Evolutionary conservation across 2,113 vertebrate genomes (phyloP).

Genomic region (Callipepla californica): DNA sequence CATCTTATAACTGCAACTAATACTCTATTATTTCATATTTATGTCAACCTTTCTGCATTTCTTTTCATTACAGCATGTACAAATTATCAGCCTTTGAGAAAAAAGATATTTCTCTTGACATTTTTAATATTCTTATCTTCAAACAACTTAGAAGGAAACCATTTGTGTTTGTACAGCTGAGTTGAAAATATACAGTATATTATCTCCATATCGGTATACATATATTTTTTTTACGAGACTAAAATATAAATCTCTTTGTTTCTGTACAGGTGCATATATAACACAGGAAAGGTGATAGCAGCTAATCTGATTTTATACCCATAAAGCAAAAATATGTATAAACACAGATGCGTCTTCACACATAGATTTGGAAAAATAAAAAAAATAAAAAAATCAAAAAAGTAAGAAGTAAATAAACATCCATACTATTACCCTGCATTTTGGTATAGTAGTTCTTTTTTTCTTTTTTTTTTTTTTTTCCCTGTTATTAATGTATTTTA

Average conservation of each 20-base stretch:
- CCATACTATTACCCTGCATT: background rate
- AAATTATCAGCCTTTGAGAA: background rate
- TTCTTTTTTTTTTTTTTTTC: background rate
- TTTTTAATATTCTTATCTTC: background rate
- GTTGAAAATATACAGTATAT: background rate
- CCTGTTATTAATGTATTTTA: background rate
- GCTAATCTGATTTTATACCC: background rate
- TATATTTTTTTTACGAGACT: background rate
- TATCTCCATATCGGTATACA: background rate
- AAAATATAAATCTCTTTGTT: background rate
- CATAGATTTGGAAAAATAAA: background rate
- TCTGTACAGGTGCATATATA: background rate
- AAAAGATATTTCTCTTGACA: background rate
- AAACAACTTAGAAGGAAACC: background rate
- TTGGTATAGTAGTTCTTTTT: background rate
- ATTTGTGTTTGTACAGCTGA: background rate
- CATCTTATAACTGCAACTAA: slow-evolving; percentile 16
- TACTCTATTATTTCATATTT: background rate
- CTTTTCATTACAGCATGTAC: background rate
- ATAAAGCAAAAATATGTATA: background rate
- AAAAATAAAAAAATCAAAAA: background rate
- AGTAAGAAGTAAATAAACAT: background rate
- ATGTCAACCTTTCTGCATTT: slow-evolving; percentile 1
- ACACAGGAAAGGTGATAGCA: background rate
- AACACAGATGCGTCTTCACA: background rate